Evolutionary conservation across 2,888 invertebrate species (phyloP), one percentile per base, ranked within the genome.

Genomic region (Tipula unca): DNA sequence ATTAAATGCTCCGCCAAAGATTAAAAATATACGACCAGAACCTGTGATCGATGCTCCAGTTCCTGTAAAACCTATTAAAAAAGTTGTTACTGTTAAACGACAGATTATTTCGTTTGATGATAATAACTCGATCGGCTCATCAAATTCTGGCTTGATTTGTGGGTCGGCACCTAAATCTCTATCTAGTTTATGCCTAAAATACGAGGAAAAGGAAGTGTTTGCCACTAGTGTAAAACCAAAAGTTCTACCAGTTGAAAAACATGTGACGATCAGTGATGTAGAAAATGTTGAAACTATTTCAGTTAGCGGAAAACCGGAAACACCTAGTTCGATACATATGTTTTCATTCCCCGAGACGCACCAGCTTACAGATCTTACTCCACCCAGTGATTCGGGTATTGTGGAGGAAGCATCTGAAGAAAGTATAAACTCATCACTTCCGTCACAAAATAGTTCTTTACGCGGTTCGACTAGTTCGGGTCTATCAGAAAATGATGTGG

Each of bases 31-130:
- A 88, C 92, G 91, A 90, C 89, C 92, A 85, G 94, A 96, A 89
- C 95, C 95, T 85, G 93, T 96, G 82, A 96, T 96, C 88, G 93
- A 94, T 87, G 92, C 94, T 17, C 93, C 94, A 0, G 91, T 93
- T 87, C 94, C 94, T 86, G 93, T 94, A 89, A 92, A 91, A 88
- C 89, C 91, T 35, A 90, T 89, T 6, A 88, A 87, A 29, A 89
- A 89, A 54, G 85, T 87, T 0, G 86, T 86, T 1, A 87, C 89
- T 1, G 88, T 90, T 0, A 89, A 90, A 85, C 88, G 91, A 1
- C 89, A 89, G 1, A 91, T 91, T 85, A 87, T 88, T 0, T 87
- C 89, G 1, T 88, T 89, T 4, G 89, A 87, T 29, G 85, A 87
- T 14, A 85, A 85, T 25, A 85, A 85, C 14, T 32, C 20, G 14